Conservation (phyloP, 2,888 invertebrate species). For the Spodoptera picta region DNA sequence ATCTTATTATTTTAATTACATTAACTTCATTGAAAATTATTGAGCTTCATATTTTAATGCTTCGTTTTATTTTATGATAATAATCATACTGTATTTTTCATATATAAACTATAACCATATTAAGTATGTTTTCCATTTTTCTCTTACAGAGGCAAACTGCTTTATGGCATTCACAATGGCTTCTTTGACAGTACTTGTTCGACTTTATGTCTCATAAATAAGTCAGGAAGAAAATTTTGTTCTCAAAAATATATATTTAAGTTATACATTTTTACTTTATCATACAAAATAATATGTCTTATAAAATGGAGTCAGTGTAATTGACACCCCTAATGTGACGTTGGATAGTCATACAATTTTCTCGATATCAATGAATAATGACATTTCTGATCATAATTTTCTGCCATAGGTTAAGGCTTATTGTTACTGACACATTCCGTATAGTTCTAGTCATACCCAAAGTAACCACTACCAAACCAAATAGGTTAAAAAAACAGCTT, state of each 20-base stretch:
- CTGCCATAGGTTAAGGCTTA: constrained; percentile 47
- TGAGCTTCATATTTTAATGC: background rate
- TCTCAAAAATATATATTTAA: constrained; percentile 32
- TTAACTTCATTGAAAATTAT: constrained; percentile 4
- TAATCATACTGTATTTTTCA: no score
- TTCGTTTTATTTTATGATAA: background rate
- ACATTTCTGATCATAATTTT: constrained; percentile 28
- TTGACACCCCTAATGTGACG: constrained; percentile 41
- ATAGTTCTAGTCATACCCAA: constrained; percentile 57
- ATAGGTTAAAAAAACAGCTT: constrained; percentile 39
- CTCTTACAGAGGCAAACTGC: constrained; percentile 73
- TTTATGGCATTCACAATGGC: constrained; percentile 67
- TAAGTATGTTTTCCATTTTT: constrained; percentile 26
- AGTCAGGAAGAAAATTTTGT: constrained; percentile 19
- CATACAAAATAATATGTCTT: constrained; percentile 23
- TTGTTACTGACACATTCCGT: constrained; percentile 44
- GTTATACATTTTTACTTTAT: constrained; percentile 24
- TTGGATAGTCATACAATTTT: constrained; percentile 45
- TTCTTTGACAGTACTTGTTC: constrained; percentile 71
- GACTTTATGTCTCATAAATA: constrained; percentile 67
- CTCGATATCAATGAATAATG: constrained; percentile 30
- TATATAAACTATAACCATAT: no score
- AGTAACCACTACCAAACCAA: constrained; percentile 44
- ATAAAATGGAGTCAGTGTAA: constrained; percentile 18
- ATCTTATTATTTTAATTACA: background rate